These are phyloP conservation scores for Hydropsyche tenuis DNA, from an alignment of 1,140 invertebrate genomes.

Conservation along the genomic window DNA sequence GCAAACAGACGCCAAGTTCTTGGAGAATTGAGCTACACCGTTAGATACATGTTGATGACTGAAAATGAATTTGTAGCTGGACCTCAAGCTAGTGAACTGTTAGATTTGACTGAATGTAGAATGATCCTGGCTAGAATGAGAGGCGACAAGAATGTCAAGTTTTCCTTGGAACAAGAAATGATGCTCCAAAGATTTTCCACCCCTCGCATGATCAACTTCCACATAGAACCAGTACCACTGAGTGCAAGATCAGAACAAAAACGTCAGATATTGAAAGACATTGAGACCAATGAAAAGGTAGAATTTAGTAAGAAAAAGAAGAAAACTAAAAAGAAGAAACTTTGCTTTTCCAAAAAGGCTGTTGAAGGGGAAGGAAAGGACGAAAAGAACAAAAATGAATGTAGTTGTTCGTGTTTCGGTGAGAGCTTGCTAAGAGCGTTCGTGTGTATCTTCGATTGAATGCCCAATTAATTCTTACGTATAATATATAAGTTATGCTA, in stretches of 20 bases:
- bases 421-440: slow-evolving; percentile 58
- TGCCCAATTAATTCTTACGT: background rate
- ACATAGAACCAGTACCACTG: slow-evolving; percentile 39
- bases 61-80: slow-evolving; percentile 66
- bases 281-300: slow-evolving; percentile 20
- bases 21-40: slow-evolving; percentile 69
- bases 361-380: slow-evolving; percentile 55
- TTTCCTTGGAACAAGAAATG: slow-evolving; percentile 37
- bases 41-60: slow-evolving; percentile 70
- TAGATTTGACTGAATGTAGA: slow-evolving; percentile 46
- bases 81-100: slow-evolving; percentile 44
- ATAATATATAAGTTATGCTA: background rate
- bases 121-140: slow-evolving; percentile 42
- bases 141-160: slow-evolving; percentile 35
- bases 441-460: slow-evolving; percentile 61
- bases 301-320: slow-evolving; percentile 22
- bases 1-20: slow-evolving; percentile 69
- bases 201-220: slow-evolving; percentile 25
- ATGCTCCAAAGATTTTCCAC: slow-evolving; percentile 41
- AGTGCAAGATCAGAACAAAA: slow-evolving; percentile 42
- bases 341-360: slow-evolving; percentile 47
- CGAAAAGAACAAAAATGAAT: slow-evolving; percentile 54
- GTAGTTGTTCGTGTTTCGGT: slow-evolving; percentile 57
- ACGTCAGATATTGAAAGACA: slow-evolving; percentile 14
- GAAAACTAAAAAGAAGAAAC: slow-evolving; percentile 37